A percentile compares a stretch with the other conserved stretches of the same genome.
Evolutionary conservation across 2,797 vertebrate species (phyloP).

Genomic region (Toxotes lorentzi): DNA sequence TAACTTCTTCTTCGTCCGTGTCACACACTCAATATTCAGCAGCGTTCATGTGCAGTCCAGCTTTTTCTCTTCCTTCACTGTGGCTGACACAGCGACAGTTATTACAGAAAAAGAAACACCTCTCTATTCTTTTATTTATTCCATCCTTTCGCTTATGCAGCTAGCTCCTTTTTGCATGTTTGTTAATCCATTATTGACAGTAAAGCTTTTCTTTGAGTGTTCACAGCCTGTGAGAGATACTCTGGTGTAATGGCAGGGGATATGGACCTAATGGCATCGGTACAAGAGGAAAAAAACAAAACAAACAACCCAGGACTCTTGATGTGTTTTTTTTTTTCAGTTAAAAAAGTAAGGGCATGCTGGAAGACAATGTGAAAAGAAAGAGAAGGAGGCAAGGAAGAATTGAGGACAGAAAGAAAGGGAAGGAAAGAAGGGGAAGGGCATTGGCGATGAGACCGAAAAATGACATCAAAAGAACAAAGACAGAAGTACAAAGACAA

Average conservation of each 20-base stretch:
- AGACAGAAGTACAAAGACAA: slow-evolving; percentile 25
- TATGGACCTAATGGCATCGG: slow-evolving; percentile 74
- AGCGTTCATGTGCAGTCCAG: background rate
- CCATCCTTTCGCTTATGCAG: slow-evolving; percentile 14
- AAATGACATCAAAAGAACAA: slow-evolving; percentile 25
- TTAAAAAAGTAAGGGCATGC: background rate
- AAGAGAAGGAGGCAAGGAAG: background rate
- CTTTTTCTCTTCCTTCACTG: background rate
- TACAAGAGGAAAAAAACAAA: slow-evolving; percentile 4
- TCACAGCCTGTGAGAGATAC: slow-evolving; percentile 67
- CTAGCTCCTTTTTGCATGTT: slow-evolving; percentile 69
- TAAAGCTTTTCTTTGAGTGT: slow-evolving; percentile 53
- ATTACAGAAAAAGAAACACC: slow-evolving; percentile 12
- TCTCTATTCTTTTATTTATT: slow-evolving; percentile 58
- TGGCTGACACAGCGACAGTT: background rate
- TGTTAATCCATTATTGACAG: slow-evolving; percentile 77
- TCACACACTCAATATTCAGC: background rate
- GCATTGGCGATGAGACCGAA: background rate
- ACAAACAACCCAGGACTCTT: background rate
- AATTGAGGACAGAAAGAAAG: slow-evolving; percentile 4
- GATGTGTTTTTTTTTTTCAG: no score
- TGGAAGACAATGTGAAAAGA: background rate
- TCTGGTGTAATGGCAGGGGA: slow-evolving; percentile 58
- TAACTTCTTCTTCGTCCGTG: background rate
- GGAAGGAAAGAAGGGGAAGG: no score